phyloP scores from a whole-genome alignment of 2,888 invertebrate species.

The Cetonia aurata region DNA sequence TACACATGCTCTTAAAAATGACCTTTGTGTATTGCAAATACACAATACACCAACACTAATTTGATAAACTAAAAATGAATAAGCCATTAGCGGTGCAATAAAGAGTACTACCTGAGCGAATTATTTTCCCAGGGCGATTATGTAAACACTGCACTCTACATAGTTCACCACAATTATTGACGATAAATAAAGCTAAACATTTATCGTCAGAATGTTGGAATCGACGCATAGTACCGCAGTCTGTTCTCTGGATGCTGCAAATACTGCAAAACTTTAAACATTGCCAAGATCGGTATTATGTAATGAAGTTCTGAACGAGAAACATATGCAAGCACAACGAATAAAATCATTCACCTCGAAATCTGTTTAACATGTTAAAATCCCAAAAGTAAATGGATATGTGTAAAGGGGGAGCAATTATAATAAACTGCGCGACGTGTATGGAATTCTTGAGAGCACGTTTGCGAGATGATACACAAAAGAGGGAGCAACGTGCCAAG shows the following conservation, averaged over 20 bases:
- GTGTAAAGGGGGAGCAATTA: slow-evolving; percentile 35
- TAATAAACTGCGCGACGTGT: slow-evolving; percentile 34
- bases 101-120: neutral
- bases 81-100: slow-evolving; percentile 2
- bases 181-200: slow-evolving; percentile 14
- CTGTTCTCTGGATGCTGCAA: neutral
- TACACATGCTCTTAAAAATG: too few species aligned
- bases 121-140: slow-evolving; percentile 13
- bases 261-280: neutral
- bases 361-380: slow-evolving; percentile 35
- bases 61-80: neutral
- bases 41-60: neutral
- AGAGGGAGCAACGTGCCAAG: slow-evolving; percentile 7
- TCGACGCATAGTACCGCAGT: neutral
- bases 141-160: slow-evolving; percentile 12
- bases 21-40: neutral
- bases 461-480: slow-evolving; percentile 20
- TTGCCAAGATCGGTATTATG: slow-evolving; percentile 13
- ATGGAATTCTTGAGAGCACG: slow-evolving; percentile 23
- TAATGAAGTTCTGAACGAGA: neutral
- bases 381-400: slow-evolving; percentile 39
- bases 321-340: slow-evolving; percentile 11
- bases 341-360: slow-evolving; percentile 39
- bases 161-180: slow-evolving; percentile 18
- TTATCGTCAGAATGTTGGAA: slow-evolving; percentile 15